Evolutionary conservation across 53 echinoderm and acorn worm species (phyloP), one percentile per base, ranked within the genome.

Genomic region (Hippasteria phrygiana): DNA sequence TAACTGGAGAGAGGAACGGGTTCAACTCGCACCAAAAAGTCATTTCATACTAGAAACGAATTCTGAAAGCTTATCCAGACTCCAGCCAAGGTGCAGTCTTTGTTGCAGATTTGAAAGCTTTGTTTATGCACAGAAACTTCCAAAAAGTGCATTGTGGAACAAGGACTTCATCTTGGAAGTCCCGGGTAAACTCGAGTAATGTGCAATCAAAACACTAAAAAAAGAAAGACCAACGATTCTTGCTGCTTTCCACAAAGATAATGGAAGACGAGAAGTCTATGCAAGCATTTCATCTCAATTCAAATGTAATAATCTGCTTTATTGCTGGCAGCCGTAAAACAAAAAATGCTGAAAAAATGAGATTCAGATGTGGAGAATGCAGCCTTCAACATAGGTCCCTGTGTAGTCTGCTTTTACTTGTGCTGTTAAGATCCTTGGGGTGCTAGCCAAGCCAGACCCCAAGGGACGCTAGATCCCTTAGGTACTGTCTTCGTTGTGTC

Each of bases 201-300:
- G 85, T 85, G 85, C 85, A 85, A 85, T 85, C 71, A 71, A 71
- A 85, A 83, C 66, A 83, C 67, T 50, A 37, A 43, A 63, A 33
- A 26, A 20, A 80, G 35, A 67, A 85, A 85, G 71, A 69, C 69
- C 69, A 71, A 83, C 67, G 20, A 36, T 70, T 83, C 47, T 83
- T 85, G 85, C 85, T 85, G 85, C 85, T 85, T 85, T 85, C 70
- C 71, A 85, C 38, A 78, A 71, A 55, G 43, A 39, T 36, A 70
- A 50, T 36, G 73, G 81, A 82, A 90, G 81, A 82, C 71, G 80
- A 89, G 80, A 41, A 71, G 82, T 90, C 90, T 90, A 90, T 90
- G 90, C 90, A 90, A 90, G 81, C 90, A 79, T 90, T 81, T 90
- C 82, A 73, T 72, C 90, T 82, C 90, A 90, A n/a, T 74, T 55